phyloP scores from a whole-genome alignment of 1,140 invertebrate species.

The Panagrolaimus sp. region DNA sequence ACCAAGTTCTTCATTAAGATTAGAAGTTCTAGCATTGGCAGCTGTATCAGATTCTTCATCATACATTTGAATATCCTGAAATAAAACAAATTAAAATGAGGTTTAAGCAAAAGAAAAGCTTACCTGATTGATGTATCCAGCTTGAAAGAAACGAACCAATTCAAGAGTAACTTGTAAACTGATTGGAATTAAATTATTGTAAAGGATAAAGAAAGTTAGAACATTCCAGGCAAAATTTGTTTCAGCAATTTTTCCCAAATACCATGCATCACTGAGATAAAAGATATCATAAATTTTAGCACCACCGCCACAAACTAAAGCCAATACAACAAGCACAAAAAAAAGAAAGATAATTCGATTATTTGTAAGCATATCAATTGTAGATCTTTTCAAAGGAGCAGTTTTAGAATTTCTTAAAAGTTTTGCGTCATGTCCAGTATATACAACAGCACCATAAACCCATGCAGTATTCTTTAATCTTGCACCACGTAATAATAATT shows the following conservation, averaged over 20 bases:
- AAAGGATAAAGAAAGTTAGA: slow-evolving; percentile 96
- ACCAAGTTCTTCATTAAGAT: slow-evolving; percentile 96
- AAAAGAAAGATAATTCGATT: slow-evolving; percentile 80
- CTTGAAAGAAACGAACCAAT: slow-evolving; percentile 79
- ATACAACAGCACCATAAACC: slow-evolving; percentile 69
- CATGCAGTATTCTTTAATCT: slow-evolving; percentile 91
- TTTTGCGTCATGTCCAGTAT: slow-evolving; percentile 57
- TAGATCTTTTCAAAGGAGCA: slow-evolving; percentile 55
- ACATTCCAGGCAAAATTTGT: slow-evolving; percentile 88
- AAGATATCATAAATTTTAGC: slow-evolving; percentile 72
- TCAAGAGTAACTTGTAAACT: slow-evolving; percentile 96
- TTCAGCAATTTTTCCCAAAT: slow-evolving; percentile 66
- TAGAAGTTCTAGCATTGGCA: slow-evolving; percentile 92
- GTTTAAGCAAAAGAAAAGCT: slow-evolving; percentile 5
- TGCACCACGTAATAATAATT: slow-evolving; percentile 84
- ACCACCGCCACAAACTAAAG: slow-evolving; percentile 79
- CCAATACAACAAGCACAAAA: slow-evolving; percentile 79
- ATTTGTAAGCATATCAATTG: slow-evolving; percentile 56
- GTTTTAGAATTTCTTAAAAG: slow-evolving; percentile 57
- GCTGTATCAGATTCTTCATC: slow-evolving; percentile 82
- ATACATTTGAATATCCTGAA: slow-evolving; percentile 87
- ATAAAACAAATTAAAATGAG: slow-evolving; percentile 20
- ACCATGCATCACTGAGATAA: slow-evolving; percentile 39
- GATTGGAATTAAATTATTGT: slow-evolving; percentile 99
- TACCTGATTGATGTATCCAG: slow-evolving; percentile 82